Evolutionary conservation across 2,113 vertebrate species (phyloP).

Genomic region (Hirundichthys speculiger): DNA sequence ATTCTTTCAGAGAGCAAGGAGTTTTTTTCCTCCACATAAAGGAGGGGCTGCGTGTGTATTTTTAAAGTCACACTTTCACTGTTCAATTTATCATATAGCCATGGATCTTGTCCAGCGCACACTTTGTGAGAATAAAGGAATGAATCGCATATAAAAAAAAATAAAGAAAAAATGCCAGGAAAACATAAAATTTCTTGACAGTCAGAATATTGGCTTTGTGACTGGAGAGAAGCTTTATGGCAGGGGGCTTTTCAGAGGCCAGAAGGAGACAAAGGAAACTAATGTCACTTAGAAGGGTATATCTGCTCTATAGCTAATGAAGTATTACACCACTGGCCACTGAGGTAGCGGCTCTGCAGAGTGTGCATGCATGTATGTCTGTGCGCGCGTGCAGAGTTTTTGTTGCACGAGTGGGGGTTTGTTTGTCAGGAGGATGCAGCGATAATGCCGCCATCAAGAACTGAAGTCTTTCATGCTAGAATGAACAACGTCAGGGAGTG

Average conservation of each 20-base stretch:
- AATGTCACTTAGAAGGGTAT: conserved; percentile 71
- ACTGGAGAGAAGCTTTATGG: conserved; percentile 61
- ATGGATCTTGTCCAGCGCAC: conserved; percentile 59
- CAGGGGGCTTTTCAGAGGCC: conserved; percentile 44
- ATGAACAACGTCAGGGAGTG: conserved; percentile 39
- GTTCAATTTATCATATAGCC: conserved; percentile 48
- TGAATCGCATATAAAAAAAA: conserved; percentile 58
- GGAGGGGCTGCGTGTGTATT: no score
- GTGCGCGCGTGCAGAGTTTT: conserved; percentile 4
- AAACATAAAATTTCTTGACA: conserved; percentile 65
- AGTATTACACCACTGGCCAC: conserved; percentile 71
- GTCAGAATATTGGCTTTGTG: conserved; percentile 68
- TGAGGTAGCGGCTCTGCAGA: conserved; percentile 64
- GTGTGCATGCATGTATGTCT: conserved; percentile 22
- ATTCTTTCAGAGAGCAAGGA: no score
- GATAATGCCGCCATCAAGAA: conserved; percentile 53
- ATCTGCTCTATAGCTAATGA: conserved; percentile 76
- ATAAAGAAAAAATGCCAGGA: conserved; percentile 66
- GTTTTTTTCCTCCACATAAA: no score
- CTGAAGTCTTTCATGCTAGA: conserved; percentile 60
- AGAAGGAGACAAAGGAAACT: conserved; percentile 68
- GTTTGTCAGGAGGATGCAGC: conserved; percentile 50
- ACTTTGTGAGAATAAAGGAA: conserved; percentile 56
- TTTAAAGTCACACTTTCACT: conserved; percentile 17
- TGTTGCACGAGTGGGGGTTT: conserved; percentile 46